Evolutionary conservation across 2,888 invertebrate genomes (phyloP), one percentile per base, ranked within the genome.

Genomic region (Polylopha cassiicola): DNA sequence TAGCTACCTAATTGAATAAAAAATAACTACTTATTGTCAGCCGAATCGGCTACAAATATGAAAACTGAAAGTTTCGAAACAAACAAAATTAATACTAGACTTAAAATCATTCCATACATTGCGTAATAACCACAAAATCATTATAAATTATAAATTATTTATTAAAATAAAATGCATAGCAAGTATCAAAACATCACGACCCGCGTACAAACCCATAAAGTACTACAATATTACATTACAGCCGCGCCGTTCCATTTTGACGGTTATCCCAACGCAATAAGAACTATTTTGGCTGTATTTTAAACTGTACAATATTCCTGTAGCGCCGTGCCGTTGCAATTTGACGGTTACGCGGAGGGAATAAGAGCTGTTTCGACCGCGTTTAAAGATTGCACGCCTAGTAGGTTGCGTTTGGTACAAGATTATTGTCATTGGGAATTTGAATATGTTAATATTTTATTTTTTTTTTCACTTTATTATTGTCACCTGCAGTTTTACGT

Each of bases 141-240:
- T n/a, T n/a, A n/a, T n/a, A n/a, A 43, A 42, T 42, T 37, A 36
- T 43, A 37, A 30, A 41, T 36, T 32, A 30, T 22, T 21, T 34
- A 33, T 31, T 39, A 41, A 32, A 46, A 29, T 26, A 43, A 50
- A 48, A 39, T 50, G 47, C 27, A 53, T 44, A 31, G 10, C 47
- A 59, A 63, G 33, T 53, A 65, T 65, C 79, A 81, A 81, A 53
- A 62, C 51, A 23, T 16, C 44, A 46, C 39, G 10, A 39, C 50
- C 72, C 46, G 39, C 37, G 48, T 71, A 67, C 52, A 60, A 64
- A 65, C 73, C 80, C 81, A 82, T 81, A 84, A 71, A 72, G 79
- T 79, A 65, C 79, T 69, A 76, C 76, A 73, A 76, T 76, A 77
- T 80, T 74, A 77, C 78, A 69, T 59, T 56, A 57, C 44, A 28